These are phyloP conservation scores for Artemia franciscana DNA, from an alignment of 1,140 invertebrate species.

Conservation along the genomic window DNA sequence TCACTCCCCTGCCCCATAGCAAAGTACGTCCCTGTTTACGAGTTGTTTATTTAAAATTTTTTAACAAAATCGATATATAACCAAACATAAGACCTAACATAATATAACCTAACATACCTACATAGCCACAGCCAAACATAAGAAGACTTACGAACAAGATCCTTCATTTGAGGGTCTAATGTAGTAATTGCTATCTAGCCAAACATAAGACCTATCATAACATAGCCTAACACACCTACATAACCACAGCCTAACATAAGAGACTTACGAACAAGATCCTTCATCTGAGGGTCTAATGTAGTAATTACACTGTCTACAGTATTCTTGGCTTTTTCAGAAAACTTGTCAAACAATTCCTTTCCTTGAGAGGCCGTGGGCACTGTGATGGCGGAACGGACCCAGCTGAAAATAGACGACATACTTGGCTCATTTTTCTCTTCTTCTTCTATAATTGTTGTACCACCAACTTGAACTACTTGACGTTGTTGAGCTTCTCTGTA, in stretches of 20 bases:
- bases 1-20: no score
- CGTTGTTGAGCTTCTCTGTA: neutral
- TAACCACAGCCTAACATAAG: neutral
- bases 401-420: slow-evolving; percentile 21
- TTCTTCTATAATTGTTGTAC: neutral
- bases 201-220: no score
- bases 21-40: no score
- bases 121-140: neutral
- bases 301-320: slow-evolving; percentile 66
- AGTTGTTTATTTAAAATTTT: no score
- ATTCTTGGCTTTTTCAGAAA: slow-evolving; percentile 55
- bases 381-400: slow-evolving; percentile 27
- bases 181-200: no score
- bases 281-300: slow-evolving; percentile 71
- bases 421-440: neutral
- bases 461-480: neutral
- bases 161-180: slow-evolving; percentile 69
- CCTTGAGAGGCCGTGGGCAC: slow-evolving; percentile 7
- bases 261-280: slow-evolving; percentile 52
- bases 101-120: no score
- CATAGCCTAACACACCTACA: no score
- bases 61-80: no score
- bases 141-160: slow-evolving; percentile 47
- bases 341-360: slow-evolving; percentile 31
- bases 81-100: no score